A percentile compares a stretch with the other conserved stretches of the same genome.
Evolutionary conservation across 2,888 invertebrate species (phyloP).

Genomic region (Yponomeuta malinellus): DNA sequence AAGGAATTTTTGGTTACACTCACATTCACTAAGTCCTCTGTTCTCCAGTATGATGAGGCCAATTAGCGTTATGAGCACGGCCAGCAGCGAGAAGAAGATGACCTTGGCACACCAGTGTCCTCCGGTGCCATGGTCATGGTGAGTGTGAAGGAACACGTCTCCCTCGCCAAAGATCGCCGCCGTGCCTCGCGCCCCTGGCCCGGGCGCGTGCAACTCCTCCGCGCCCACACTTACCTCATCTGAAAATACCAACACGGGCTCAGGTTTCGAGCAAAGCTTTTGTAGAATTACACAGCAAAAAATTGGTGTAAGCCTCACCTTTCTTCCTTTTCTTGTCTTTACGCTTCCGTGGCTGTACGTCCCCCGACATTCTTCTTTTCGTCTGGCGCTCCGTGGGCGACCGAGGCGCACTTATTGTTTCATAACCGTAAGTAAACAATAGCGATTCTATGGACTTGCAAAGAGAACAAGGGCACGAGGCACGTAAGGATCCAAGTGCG

Average conservation of each 20-base stretch:
- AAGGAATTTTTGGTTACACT: conserved; percentile 43
- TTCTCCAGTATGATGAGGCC: conserved; percentile 88
- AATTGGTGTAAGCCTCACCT: conserved; percentile 68
- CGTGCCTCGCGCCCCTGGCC: conserved; percentile 44
- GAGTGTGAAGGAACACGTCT: conserved; percentile 85
- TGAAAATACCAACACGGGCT: conserved; percentile 31
- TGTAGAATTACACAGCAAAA: not conserved
- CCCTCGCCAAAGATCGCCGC: conserved; percentile 73
- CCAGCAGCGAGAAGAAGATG: conserved; percentile 85
- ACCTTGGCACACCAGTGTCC: conserved; percentile 91
- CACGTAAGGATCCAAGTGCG: conserved; percentile 55
- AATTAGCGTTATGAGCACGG: conserved; percentile 82
- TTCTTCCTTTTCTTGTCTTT: conserved; percentile 89
- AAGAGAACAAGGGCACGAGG: conserved; percentile 33
- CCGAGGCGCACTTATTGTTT: conserved; percentile 61
- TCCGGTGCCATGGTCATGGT: conserved; percentile 84
- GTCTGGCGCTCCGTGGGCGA: conserved; percentile 60
- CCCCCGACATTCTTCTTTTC: conserved; percentile 84
- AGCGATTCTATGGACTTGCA: conserved; percentile 46
- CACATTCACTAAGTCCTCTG: conserved; percentile 85
- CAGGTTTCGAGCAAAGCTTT: not conserved
- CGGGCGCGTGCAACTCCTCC: conserved; percentile 26
- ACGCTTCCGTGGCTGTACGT: conserved; percentile 90
- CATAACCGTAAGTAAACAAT: conserved; percentile 71
- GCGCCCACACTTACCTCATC: conserved; percentile 63